Percentiles rank a stretch among this genome's conserved stretches.
phyloP scores from a whole-genome alignment of 2,888 invertebrate species.

The Oscheius sp. region DNA sequence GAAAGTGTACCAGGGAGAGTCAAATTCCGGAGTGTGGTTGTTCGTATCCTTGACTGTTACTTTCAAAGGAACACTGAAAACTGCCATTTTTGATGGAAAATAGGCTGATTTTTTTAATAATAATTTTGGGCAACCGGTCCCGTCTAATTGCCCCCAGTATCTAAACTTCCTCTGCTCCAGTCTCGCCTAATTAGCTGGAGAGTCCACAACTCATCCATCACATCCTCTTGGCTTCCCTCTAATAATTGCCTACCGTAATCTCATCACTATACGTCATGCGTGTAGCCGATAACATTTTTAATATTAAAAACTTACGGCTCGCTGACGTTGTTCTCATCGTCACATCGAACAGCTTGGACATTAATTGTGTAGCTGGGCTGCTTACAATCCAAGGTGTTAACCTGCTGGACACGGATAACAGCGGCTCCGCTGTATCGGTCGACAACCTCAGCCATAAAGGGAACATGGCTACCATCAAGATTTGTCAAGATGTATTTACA shows the following conservation, averaged over 20 bases:
- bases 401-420: conserved; percentile 64
- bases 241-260: neutral
- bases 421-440: conserved; percentile 68
- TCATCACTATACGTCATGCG: neutral
- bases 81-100: too few species aligned
- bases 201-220: too few species aligned
- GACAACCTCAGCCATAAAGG: conserved; percentile 66
- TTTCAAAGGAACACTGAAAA: conserved; percentile 61
- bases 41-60: conserved; percentile 94
- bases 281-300: neutral
- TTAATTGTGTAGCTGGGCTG: conserved; percentile 60
- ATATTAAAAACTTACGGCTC: conserved; percentile 46
- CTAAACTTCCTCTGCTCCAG: neutral
- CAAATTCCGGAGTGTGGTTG: conserved; percentile 91
- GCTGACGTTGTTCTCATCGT: conserved; percentile 58
- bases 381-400: conserved; percentile 64
- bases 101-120: too few species aligned
- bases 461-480: conserved; percentile 47
- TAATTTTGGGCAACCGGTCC: too few species aligned
- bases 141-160: neutral
- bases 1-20: conserved; percentile 89
- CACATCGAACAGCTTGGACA: conserved; percentile 67
- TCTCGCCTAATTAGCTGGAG: neutral
- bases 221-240: neutral
- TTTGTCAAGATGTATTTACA: conserved; percentile 66